Evolutionary conservation across 2,888 invertebrate genomes (phyloP).

Genomic region (Aspidapion aeneum): DNA sequence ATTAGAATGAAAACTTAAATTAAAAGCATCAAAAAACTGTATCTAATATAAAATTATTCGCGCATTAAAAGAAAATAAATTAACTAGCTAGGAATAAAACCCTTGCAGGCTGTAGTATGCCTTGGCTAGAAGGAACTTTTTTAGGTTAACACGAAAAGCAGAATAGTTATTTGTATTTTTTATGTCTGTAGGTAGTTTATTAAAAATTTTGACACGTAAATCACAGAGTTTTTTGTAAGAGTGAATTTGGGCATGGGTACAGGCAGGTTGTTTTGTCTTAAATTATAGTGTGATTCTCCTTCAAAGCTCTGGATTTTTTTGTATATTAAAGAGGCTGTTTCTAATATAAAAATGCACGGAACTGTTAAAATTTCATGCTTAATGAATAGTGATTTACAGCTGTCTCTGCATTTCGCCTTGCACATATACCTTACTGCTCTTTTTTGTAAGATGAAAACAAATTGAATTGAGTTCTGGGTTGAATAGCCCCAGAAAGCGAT

Average conservation of each 20-base stretch:
- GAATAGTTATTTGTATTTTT: too few species aligned
- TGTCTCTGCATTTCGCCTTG: background rate
- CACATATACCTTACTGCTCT: background rate
- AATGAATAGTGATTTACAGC: background rate
- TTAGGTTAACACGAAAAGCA: too few species aligned
- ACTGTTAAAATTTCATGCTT: background rate
- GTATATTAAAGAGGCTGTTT: background rate
- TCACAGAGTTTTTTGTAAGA: too few species aligned
- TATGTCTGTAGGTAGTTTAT: too few species aligned
- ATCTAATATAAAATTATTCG: too few species aligned
- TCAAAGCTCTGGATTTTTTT: background rate
- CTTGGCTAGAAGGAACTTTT: too few species aligned
- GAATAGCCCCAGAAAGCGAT: background rate
- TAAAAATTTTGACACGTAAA: background rate
- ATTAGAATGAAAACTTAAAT: too few species aligned
- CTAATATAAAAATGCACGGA: background rate
- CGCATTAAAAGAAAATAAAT: too few species aligned
- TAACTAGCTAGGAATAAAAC: too few species aligned
- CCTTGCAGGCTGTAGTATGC: too few species aligned
- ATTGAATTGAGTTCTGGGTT: background rate
- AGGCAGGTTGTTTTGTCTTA: background rate
- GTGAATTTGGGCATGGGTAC: too few species aligned
- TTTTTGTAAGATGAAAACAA: background rate
- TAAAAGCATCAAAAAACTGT: too few species aligned
- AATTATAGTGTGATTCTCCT: background rate